These are phyloP conservation scores for Malthinus flaveolus DNA, from an alignment of 2,888 invertebrate genomes.

Conservation along the genomic window DNA sequence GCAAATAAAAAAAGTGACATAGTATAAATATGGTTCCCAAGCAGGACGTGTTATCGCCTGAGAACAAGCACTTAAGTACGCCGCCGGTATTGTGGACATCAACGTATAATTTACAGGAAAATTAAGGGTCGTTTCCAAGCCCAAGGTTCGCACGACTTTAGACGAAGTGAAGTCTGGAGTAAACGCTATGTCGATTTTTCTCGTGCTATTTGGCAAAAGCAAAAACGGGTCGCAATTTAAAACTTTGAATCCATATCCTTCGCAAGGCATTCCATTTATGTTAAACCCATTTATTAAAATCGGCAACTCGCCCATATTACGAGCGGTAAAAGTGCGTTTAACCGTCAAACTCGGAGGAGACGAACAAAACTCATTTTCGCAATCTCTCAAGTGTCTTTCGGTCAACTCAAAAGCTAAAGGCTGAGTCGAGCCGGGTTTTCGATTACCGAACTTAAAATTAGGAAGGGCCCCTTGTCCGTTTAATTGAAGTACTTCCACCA, in stretches of 20 bases:
- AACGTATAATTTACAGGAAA: slow-evolving; percentile 69
- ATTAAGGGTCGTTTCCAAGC: slow-evolving; percentile 65
- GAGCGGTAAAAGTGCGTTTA: slow-evolving; percentile 79
- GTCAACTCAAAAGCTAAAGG: slow-evolving; percentile 81
- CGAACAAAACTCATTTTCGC: slow-evolving; percentile 53
- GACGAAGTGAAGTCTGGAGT: slow-evolving; percentile 86
- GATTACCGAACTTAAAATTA: slow-evolving; percentile 85
- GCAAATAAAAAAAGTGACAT: slow-evolving; percentile 46
- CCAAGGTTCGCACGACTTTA: slow-evolving; percentile 67
- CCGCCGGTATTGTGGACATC: slow-evolving; percentile 63
- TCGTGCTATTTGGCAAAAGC: slow-evolving; percentile 71
- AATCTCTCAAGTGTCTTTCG: slow-evolving; percentile 61
- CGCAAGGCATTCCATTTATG: slow-evolving; percentile 70
- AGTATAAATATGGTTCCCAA: slow-evolving; percentile 76
- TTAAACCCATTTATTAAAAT: slow-evolving; percentile 71
- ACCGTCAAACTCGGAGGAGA: slow-evolving; percentile 68
- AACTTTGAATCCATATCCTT: slow-evolving; percentile 80
- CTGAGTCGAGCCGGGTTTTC: slow-evolving; percentile 74
- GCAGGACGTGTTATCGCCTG: slow-evolving; percentile 69
- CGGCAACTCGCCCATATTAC: slow-evolving; percentile 90
- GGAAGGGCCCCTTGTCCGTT: slow-evolving; percentile 85
- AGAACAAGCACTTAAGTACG: slow-evolving; percentile 70
- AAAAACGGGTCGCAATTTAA: slow-evolving; percentile 74
- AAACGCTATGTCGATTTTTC: slow-evolving; percentile 82
- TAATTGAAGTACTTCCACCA: slow-evolving; percentile 82